Percentiles rank a stretch among this genome's conserved stretches.
phyloP scores from a whole-genome alignment of 2,797 vertebrate genomes.

The Rhinophrynus dorsalis region DNA sequence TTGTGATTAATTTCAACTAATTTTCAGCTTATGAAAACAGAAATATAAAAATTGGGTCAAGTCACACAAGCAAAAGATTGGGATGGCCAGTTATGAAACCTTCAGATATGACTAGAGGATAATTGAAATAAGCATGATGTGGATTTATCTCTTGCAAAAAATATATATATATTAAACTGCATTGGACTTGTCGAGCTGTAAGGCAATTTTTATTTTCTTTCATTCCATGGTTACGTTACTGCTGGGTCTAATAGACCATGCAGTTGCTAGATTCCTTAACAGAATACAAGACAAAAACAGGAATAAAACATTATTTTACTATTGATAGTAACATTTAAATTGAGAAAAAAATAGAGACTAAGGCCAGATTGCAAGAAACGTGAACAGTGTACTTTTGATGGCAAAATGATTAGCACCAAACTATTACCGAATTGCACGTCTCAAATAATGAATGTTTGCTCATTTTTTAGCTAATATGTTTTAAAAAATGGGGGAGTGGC shows the following conservation, averaged over 20 bases:
- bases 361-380: too few species aligned
- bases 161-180: neutral
- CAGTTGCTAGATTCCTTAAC: constrained; percentile 1
- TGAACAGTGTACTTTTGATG: too few species aligned
- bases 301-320: neutral
- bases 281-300: constrained; percentile 6
- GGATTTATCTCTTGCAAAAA: constrained; percentile 25
- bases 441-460: too few species aligned
- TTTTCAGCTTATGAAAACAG: constrained; percentile 11
- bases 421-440: too few species aligned
- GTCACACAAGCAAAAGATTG: constrained; percentile 20
- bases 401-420: too few species aligned
- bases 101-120: constrained; percentile 21
- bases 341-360: neutral
- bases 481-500: too few species aligned
- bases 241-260: neutral
- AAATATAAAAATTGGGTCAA: constrained; percentile 21
- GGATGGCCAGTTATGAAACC: constrained; percentile 28
- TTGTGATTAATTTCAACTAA: constrained; percentile 16
- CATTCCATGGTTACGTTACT: neutral
- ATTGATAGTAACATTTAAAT: neutral
- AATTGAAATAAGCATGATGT: constrained; percentile 22
- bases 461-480: too few species aligned
- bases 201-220: constrained; percentile 3
- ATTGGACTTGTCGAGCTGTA: constrained; percentile 13